These are phyloP conservation scores for Leuctra nigra DNA, from an alignment of 2,888 invertebrate species.

Conservation along the genomic window DNA sequence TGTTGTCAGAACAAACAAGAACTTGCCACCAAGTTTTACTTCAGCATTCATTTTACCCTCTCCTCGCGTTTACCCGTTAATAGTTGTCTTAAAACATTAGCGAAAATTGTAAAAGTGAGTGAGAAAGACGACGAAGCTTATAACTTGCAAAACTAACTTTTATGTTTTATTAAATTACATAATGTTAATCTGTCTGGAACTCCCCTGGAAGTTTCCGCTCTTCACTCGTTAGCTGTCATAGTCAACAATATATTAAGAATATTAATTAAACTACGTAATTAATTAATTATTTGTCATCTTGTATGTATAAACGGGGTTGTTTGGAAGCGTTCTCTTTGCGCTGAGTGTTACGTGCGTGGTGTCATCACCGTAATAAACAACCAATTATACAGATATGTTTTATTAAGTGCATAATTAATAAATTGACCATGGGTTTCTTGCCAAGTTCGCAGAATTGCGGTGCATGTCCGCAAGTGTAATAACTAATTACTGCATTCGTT, in stretches of 20 bases:
- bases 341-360: too few species aligned
- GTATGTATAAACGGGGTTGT: too few species aligned
- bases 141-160: slow-evolving; percentile 10
- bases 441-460: too few species aligned
- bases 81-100: slow-evolving; percentile 7
- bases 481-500: too few species aligned
- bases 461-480: too few species aligned
- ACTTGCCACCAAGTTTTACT: slow-evolving; percentile 10
- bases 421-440: too few species aligned
- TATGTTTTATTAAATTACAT: slow-evolving; percentile 13
- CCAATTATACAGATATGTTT: too few species aligned
- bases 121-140: slow-evolving; percentile 6
- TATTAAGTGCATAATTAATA: too few species aligned
- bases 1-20: slow-evolving; percentile 2
- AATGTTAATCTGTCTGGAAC: slow-evolving; percentile 10
- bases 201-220: background rate
- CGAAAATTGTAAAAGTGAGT: slow-evolving; percentile 12
- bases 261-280: too few species aligned
- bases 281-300: too few species aligned
- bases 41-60: background rate
- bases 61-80: slow-evolving; percentile 1
- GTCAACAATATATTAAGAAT: slow-evolving; percentile 11
- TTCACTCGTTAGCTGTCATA: background rate
- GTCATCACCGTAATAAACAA: too few species aligned
- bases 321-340: too few species aligned